These are phyloP conservation scores for Alligator sinensis DNA, from an alignment of 2,113 vertebrate species.

Conservation along the genomic window DNA sequence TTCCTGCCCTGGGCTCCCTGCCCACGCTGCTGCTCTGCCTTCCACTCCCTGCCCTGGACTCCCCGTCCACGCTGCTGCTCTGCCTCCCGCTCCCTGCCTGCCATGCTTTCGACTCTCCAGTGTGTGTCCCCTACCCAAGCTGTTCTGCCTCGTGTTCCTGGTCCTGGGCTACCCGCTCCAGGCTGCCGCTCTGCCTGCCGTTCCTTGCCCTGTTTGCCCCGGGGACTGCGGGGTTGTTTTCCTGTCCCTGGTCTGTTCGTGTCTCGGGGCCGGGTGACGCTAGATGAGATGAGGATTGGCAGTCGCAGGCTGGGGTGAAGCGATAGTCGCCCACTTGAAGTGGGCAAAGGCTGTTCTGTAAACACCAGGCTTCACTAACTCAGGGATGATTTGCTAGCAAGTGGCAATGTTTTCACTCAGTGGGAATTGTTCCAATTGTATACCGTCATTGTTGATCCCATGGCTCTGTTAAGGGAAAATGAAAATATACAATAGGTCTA, in stretches of 20 bases:
- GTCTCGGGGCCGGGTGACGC: background rate
- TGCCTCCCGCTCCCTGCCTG: no score
- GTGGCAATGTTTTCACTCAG: background rate
- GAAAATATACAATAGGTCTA: background rate
- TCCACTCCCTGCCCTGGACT: no score
- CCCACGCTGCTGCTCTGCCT: no score
- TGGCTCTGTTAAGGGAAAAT: background rate
- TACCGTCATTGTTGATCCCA: background rate
- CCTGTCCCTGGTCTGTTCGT: background rate
- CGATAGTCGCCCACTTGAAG: background rate
- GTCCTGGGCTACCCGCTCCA: no score
- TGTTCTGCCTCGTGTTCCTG: no score
- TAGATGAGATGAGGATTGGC: background rate
- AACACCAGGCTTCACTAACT: background rate
- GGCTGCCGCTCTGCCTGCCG: no score
- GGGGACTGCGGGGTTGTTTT: no score
- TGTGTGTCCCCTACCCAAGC: no score
- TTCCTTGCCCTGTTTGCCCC: no score
- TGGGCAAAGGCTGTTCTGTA: background rate
- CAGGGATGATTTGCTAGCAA: background rate
- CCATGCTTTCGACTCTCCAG: no score
- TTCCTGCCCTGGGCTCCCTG: no score
- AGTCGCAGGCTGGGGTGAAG: background rate
- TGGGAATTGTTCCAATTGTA: background rate
- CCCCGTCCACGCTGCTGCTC: no score